phyloP scores from a whole-genome alignment of 2,797 vertebrate species.

The Thripadectes ignobilis region DNA sequence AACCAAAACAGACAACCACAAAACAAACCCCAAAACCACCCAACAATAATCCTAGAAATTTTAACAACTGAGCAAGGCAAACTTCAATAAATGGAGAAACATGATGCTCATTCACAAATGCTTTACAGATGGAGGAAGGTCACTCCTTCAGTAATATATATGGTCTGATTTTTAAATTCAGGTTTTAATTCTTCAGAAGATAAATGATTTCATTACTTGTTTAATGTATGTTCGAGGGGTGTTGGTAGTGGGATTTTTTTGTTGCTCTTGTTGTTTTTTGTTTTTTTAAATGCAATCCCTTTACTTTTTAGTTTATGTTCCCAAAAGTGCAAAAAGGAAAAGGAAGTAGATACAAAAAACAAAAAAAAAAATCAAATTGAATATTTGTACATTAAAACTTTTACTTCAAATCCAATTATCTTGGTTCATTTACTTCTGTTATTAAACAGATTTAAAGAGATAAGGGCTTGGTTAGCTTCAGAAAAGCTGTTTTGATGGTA shows the following conservation, averaged over 20 bases:
- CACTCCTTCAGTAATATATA: neutral
- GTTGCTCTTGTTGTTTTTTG: too few species aligned
- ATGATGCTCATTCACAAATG: neutral
- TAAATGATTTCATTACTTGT: neutral
- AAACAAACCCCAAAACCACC: too few species aligned
- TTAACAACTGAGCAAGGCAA: neutral
- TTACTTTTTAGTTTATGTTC: neutral
- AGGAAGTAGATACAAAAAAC: neutral
- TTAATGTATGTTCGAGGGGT: neutral
- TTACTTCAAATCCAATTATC: conserved; percentile 37
- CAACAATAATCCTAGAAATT: neutral
- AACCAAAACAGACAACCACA: neutral
- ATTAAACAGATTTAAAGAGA: conserved; percentile 36
- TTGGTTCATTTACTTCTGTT: conserved; percentile 23
- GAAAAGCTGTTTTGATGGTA: conserved; percentile 37
- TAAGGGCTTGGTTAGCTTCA: neutral
- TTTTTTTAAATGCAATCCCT: neutral
- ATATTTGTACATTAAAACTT: neutral
- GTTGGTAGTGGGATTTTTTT: neutral
- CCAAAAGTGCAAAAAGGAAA: neutral
- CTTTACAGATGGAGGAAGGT: neutral
- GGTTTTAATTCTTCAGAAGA: neutral
- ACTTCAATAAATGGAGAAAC: neutral
- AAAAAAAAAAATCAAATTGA: neutral
- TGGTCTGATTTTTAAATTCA: neutral